These are phyloP conservation scores for Dasyprocta punctata DNA, from an alignment of 2,113 vertebrate genomes.

Conservation along the genomic window DNA sequence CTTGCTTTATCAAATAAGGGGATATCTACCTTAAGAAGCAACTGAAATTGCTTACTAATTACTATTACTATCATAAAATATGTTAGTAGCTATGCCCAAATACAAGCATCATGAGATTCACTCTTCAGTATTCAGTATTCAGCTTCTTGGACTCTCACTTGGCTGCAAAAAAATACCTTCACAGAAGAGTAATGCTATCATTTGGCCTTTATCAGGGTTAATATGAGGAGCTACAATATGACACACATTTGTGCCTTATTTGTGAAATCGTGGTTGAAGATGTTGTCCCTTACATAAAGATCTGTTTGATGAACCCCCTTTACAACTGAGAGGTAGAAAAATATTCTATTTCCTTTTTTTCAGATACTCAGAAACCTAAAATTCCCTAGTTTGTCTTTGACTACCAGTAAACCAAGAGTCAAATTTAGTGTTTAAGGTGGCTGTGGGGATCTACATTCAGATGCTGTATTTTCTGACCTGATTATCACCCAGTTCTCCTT, in stretches of 20 bases:
- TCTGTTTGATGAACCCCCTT: background rate
- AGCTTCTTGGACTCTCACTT: background rate
- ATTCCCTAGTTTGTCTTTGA: constrained; percentile 4
- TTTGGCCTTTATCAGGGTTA: background rate
- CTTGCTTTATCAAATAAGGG: background rate
- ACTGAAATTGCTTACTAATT: constrained; percentile 14
- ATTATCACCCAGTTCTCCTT: constrained; percentile 8
- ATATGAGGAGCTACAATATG: background rate
- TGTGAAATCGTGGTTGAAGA: constrained; percentile 2
- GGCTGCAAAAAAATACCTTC: background rate
- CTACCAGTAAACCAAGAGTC: constrained; percentile 41
- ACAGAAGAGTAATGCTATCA: background rate
- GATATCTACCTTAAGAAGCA: background rate
- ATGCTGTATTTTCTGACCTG: constrained; percentile 44
- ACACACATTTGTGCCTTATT: constrained; percentile 5
- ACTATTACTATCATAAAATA: background rate
- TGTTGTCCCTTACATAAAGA: background rate
- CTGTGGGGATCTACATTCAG: background rate
- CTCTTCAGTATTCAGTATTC: background rate
- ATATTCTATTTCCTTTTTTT: background rate
- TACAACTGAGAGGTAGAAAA: background rate
- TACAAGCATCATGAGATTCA: background rate
- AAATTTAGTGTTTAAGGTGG: background rate
- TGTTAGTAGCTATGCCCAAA: background rate
- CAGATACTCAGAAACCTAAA: background rate